Conservation (phyloP, 2,113 vertebrate genomes). For the Alectura lathami region DNA sequence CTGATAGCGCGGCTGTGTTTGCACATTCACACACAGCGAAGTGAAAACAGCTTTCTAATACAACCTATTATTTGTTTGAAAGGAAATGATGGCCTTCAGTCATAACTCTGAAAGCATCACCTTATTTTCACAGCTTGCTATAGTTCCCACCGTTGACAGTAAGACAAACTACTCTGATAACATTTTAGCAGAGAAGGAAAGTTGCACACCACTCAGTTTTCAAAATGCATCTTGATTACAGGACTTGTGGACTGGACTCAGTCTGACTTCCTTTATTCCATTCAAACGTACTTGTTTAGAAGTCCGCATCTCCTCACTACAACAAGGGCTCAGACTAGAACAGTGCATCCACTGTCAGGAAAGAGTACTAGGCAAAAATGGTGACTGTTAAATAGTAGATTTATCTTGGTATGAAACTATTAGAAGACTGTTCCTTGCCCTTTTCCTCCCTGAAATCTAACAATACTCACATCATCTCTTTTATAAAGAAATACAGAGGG, state of each 20-base stretch:
- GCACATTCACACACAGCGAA: not conserved
- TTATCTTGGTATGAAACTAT: not conserved
- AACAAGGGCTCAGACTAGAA: not conserved
- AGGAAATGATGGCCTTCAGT: not conserved
- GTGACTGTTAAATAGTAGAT: not conserved
- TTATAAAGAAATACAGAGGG: not conserved
- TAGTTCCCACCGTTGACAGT: not conserved
- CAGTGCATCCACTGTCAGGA: not conserved
- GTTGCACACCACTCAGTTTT: not conserved
- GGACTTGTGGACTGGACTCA: not conserved
- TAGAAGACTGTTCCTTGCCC: not conserved
- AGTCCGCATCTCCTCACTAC: not conserved
- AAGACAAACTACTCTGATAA: not conserved
- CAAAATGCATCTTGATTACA: not conserved
- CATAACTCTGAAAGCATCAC: not conserved
- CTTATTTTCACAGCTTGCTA: constrained; percentile 29
- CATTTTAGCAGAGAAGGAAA: not conserved
- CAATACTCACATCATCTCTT: not conserved
- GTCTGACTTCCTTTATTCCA: not conserved
- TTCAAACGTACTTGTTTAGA: not conserved
- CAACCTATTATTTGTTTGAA: not conserved
- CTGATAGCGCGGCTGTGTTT: not conserved
- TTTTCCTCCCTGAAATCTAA: not conserved
- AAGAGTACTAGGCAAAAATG: not conserved
- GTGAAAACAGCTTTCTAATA: not conserved